Evolutionary conservation across 2,888 invertebrate species (phyloP).

Genomic region (Fragum sueziense): DNA sequence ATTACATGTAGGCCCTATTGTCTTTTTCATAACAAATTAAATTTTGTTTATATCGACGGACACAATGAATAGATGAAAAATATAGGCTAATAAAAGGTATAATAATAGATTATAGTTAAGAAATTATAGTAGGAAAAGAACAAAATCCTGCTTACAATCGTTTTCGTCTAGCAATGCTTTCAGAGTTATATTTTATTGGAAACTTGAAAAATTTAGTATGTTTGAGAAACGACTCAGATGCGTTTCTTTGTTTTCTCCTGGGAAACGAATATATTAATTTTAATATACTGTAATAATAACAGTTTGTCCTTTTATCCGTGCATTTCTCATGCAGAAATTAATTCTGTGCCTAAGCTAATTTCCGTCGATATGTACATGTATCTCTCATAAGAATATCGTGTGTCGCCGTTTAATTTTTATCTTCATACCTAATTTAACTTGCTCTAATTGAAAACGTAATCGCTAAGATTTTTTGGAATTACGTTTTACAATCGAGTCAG

Average conservation of each 20-base stretch:
- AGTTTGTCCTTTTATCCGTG: too few relatives aligned
- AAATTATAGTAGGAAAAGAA: neutral
- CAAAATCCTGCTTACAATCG: neutral
- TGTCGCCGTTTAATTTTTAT: neutral
- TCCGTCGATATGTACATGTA: neutral
- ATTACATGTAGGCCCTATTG: too few relatives aligned
- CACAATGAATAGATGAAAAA: too few relatives aligned
- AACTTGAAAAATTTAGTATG: neutral
- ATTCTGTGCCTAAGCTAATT: neutral
- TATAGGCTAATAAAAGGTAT: too few relatives aligned
- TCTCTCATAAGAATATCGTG: neutral
- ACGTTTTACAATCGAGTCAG: too few relatives aligned
- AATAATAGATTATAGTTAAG: too few relatives aligned
- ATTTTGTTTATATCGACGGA: too few relatives aligned
- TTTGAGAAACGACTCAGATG: neutral
- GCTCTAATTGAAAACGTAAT: neutral
- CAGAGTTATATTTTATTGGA: neutral
- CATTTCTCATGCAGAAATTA: neutral
- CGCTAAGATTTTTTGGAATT: too few relatives aligned
- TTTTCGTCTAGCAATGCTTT: neutral
- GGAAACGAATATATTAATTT: too few relatives aligned
- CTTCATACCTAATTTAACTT: slow-evolving; percentile 3
- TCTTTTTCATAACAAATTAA: too few relatives aligned
- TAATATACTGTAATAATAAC: too few relatives aligned
- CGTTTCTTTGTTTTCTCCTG: too few relatives aligned